Base-by-base conservation (phyloP, 2,888 invertebrate genomes). In the Philonicus albiceps region DNA sequence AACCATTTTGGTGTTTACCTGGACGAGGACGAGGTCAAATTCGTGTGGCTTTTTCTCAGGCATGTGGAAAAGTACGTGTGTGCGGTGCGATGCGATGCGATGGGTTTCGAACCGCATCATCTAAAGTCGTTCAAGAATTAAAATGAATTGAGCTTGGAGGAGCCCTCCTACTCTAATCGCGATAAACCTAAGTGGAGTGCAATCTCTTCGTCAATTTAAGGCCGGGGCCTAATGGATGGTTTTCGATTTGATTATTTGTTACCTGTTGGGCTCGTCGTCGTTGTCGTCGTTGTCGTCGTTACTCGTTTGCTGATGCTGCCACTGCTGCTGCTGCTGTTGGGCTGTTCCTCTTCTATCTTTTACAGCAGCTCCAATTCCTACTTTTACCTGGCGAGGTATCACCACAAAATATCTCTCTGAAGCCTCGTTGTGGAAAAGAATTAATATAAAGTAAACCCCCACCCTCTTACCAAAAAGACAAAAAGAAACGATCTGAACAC, bases 141-240 rank as follows among this genome's bases (percentile, higher is more conserved):
- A 55, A 55, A 11, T 55, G 19, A 55, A 55, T 55, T 55, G 22
- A 55, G 19, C 55, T 22, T 55, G 5, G 55, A 55, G 22, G 55
- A 55, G 55, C 22, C 55, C 55, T 55, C 55, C 55, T 55, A 55
- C 55, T 55, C 53, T 55, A 81, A 55, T 81, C 81, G 55, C 53
- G 81, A 81, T 81, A 81, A 81, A 81, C n/a, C 34, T 81, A 81
- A 81, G 81, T 81, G 81, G 81, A 81, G 31, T 81, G 55, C 81
- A 81, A 81, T 81, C 81, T 81, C 31, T 16, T 2, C 81, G 31
- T 81, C 55, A 55, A 55, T 55, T 53, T 81, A 53, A 43, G 40
- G 55, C 80, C 80, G 19, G 16, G 31, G 43, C 27, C 81, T 81
- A 81, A 81, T 81, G 81, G 81, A 81, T 81, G 81, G 81, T 55